These are phyloP conservation scores for Myiozetetes cayanensis DNA, from an alignment of 2,113 vertebrate genomes.

Conservation along the genomic window DNA sequence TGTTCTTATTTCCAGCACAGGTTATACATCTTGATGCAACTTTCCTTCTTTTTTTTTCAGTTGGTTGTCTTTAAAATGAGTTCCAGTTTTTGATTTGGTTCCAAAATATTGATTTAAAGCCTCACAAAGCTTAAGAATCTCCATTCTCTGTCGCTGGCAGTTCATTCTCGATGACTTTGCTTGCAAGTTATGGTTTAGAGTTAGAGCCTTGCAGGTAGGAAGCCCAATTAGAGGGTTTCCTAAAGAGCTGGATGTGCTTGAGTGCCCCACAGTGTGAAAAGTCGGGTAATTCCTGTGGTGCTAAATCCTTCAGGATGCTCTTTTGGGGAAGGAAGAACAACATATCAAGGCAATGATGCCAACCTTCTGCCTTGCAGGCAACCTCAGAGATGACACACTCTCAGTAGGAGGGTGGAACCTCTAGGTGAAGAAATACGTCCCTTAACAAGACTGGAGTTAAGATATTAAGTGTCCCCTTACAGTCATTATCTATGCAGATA, in stretches of 20 bases:
- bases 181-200: not conserved
- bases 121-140: not conserved
- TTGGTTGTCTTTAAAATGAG: not conserved
- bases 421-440: not conserved
- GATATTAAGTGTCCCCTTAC: not conserved
- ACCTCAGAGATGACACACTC: not conserved
- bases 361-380: conserved; percentile 10
- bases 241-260: not conserved
- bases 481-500: not conserved
- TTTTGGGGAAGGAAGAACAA: not conserved
- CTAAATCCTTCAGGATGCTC: not conserved
- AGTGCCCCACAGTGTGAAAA: not conserved
- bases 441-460: not conserved
- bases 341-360: not conserved
- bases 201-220: not conserved
- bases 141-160: not conserved
- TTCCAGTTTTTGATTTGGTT: not conserved
- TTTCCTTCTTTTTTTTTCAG: not conserved
- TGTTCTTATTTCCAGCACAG: not conserved
- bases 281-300: not conserved
- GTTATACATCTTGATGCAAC: not conserved
- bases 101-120: not conserved
- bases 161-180: not conserved
- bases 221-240: conserved; percentile 2
- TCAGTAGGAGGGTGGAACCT: not conserved